phyloP scores from a whole-genome alignment of 1,140 invertebrate species.

The Drepana arcuata region DNA sequence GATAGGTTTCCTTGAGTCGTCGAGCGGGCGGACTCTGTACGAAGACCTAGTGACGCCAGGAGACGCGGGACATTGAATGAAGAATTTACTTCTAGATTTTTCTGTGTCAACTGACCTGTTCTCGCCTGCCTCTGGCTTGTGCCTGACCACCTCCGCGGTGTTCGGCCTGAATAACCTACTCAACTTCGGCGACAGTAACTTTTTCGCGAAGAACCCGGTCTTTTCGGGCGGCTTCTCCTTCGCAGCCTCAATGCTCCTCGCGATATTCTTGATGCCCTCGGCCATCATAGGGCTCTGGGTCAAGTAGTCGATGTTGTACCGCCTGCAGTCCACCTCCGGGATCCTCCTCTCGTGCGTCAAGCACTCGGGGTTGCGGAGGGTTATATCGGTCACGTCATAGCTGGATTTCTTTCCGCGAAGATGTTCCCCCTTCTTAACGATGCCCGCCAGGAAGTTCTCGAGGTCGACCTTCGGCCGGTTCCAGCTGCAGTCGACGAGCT shows the following conservation, averaged over 20 bases:
- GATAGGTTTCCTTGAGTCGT: constrained; percentile 15
- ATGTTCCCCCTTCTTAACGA: constrained; percentile 44
- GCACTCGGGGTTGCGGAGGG: constrained; percentile 18
- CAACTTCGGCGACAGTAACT: constrained; percentile 58
- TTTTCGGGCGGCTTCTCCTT: constrained; percentile 34
- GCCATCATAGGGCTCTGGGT: constrained; percentile 29
- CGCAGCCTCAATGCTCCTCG: constrained; percentile 20
- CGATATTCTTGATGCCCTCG: constrained; percentile 30
- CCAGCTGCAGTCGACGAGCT: constrained; percentile 19
- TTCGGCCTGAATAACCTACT: constrained; percentile 54
- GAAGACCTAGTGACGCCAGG: constrained; percentile 22
- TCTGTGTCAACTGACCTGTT: no score
- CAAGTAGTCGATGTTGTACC: constrained; percentile 37
- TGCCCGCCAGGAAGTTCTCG: constrained; percentile 23
- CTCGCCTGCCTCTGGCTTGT: constrained; percentile 24
- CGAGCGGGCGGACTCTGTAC: constrained; percentile 35
- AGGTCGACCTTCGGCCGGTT: constrained; percentile 22
- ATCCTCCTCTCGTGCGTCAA: constrained; percentile 18
- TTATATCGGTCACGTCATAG: constrained; percentile 39
- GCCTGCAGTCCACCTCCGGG: constrained; percentile 21
- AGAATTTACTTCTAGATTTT: constrained; percentile 54
- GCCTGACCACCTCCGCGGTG: constrained; percentile 27
- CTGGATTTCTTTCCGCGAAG: constrained; percentile 36
- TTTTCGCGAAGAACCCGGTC: constrained; percentile 45
- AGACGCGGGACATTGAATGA: constrained; percentile 42